Evolutionary conservation across 2,797 vertebrate species (phyloP).

Genomic region (Chrysocyon brachyurus): DNA sequence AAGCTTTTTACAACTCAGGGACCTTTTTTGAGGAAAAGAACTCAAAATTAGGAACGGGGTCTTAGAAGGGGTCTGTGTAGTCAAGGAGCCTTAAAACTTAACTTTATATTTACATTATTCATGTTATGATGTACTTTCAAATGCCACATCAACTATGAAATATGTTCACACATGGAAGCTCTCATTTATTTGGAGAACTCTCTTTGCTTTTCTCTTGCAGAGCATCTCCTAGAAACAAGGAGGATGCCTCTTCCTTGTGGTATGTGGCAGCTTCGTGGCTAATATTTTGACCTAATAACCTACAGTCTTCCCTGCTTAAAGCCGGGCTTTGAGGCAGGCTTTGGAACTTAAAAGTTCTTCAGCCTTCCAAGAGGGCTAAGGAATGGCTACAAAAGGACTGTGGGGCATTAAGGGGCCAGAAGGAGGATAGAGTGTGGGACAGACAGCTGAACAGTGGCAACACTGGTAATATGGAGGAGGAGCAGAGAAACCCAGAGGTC

Average conservation of each 20-base stretch:
- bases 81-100: neutral
- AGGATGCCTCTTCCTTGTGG: neutral
- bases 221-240: neutral
- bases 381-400: neutral
- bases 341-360: neutral
- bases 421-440: neutral
- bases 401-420: neutral
- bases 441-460: neutral
- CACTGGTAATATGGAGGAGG: neutral
- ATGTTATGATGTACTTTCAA: neutral
- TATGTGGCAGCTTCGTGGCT: neutral
- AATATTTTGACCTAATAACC: neutral
- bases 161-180: neutral
- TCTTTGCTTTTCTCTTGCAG: neutral
- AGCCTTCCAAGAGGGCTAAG: neutral
- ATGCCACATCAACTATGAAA: neutral
- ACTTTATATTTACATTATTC: neutral
- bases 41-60: neutral
- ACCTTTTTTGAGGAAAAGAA: neutral
- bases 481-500: neutral
- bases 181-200: neutral
- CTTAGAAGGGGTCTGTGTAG: neutral
- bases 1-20: neutral
- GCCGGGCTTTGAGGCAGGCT: neutral
- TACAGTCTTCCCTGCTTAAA: neutral